Evolutionary conservation across 2,113 vertebrate genomes (phyloP), one percentile per base, ranked within the genome.

Genomic region (Melanocharis versteri): DNA sequence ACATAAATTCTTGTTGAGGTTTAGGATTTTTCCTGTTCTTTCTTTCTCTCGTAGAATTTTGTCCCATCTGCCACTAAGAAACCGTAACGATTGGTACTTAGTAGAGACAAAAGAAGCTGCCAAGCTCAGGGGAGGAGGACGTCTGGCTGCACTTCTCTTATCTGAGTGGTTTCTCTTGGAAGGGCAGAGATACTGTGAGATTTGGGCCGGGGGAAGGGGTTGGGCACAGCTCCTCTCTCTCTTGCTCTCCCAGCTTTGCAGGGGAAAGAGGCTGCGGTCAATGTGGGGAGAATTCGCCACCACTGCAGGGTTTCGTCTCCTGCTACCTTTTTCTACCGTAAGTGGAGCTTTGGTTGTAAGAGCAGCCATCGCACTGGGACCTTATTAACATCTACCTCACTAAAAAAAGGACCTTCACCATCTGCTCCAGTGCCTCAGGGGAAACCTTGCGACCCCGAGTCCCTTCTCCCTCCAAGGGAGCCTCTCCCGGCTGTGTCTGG

Each of bases 1-100:
- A 50, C 3, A 45, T 37, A 42, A 87, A 68, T 42, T 78, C 30
- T 47, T 39, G 10, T 35, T 45, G 8, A 8, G 24, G 11, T 16
- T 76, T 31, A 58, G 8, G 3, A 23, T 23, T 75, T 58, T 75
- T 47, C 26, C 26, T 23, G 58, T 37, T 37, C 8, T 2, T 75
- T 35, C 40, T 45, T 73, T 73, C 24, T 35, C 6, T 73, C 71
- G 27, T 12, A 31, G 51, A 44, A 56, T 44, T 73, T 44, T 44
- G 13, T 21, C 31, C 31, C 13, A 56, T 44, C 17, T 27, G 13
- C 56, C 4, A 1, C 39, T 44, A 56, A 44, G 13, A 56, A 27
- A 56, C 17, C 3, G 1, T 40, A 42, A n/a, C 0, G 1, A n/a
- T 7, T 20, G 30, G 9, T n/a, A 27, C 13, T n/a, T n/a, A 11